Percentiles rank a stretch among this genome's conserved stretches.
phyloP scores from a whole-genome alignment of 2,113 vertebrate species.

The Taurulus bubalis region DNA sequence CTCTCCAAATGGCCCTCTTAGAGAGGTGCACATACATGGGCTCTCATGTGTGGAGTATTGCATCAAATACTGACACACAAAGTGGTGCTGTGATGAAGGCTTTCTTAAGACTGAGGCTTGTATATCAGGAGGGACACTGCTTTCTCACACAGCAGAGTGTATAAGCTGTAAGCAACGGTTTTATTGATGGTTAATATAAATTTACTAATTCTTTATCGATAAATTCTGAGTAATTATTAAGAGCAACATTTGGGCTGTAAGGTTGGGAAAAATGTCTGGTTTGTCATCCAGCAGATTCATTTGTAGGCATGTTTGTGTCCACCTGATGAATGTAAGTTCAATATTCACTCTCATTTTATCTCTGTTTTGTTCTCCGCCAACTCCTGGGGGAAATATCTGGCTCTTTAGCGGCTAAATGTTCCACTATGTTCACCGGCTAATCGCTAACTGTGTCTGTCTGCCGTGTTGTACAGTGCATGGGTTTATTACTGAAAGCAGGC shows the following conservation, averaged over 20 bases:
- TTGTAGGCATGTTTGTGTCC: background rate
- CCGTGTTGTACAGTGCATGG: background rate
- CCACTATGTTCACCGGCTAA: background rate
- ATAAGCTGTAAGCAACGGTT: background rate
- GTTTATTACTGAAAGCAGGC: background rate
- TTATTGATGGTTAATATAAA: background rate
- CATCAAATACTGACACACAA: slow-evolving; percentile 59
- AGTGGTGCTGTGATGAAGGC: slow-evolving; percentile 20
- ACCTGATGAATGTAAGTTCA: background rate
- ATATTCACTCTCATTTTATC: slow-evolving; percentile 8
- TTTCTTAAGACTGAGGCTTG: slow-evolving; percentile 38
- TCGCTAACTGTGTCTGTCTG: background rate
- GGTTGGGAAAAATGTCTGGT: background rate
- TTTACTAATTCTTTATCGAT: background rate
- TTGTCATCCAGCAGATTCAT: background rate
- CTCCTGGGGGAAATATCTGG: background rate
- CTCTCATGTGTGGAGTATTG: slow-evolving; percentile 59
- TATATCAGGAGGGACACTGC: background rate
- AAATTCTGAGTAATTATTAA: background rate
- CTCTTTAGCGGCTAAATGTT: slow-evolving; percentile 4
- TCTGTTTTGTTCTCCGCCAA: background rate
- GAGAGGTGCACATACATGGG: slow-evolving; percentile 57
- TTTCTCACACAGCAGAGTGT: slow-evolving; percentile 10
- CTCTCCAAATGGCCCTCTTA: slow-evolving; percentile 74
- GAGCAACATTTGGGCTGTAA: background rate